These are phyloP conservation scores for Etheostoma nigrum DNA, from an alignment of 2,797 vertebrate species.

Conservation along the genomic window DNA sequence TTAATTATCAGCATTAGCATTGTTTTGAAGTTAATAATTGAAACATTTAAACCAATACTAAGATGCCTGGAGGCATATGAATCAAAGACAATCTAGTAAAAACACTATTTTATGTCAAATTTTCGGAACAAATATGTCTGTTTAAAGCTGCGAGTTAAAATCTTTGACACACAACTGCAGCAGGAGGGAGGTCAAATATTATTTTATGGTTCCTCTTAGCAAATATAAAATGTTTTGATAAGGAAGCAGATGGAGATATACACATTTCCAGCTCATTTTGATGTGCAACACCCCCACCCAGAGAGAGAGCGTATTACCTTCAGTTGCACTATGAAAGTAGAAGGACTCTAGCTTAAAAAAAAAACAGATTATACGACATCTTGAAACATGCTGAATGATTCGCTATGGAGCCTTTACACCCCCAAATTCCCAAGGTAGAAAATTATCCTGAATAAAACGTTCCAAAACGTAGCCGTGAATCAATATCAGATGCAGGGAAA, in stretches of 20 bases:
- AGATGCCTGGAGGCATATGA: constrained; percentile 12
- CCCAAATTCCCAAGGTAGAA: constrained; percentile 66
- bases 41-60: constrained; percentile 23
- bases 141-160: constrained; percentile 57
- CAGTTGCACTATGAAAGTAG: constrained; percentile 64
- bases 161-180: constrained; percentile 50
- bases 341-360: constrained; percentile 30
- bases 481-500: constrained; percentile 71
- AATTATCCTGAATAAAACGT: constrained; percentile 72
- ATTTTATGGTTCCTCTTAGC: constrained; percentile 68
- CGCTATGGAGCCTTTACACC: constrained; percentile 64
- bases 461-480: constrained; percentile 68
- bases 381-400: constrained; percentile 70
- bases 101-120: constrained; percentile 45
- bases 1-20: constrained; percentile 24
- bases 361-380: constrained; percentile 66
- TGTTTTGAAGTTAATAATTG: constrained; percentile 20
- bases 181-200: constrained; percentile 63
- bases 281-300: constrained; percentile 58
- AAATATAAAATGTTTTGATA: constrained; percentile 76
- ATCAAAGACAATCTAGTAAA: constrained; percentile 26
- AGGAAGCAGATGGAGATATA: constrained; percentile 67
- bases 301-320: constrained; percentile 63
- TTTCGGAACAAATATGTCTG: constrained; percentile 67
- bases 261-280: constrained; percentile 67